Base-by-base conservation (phyloP, 2,888 invertebrate genomes). In the Parthenolecanium corni region DNA sequence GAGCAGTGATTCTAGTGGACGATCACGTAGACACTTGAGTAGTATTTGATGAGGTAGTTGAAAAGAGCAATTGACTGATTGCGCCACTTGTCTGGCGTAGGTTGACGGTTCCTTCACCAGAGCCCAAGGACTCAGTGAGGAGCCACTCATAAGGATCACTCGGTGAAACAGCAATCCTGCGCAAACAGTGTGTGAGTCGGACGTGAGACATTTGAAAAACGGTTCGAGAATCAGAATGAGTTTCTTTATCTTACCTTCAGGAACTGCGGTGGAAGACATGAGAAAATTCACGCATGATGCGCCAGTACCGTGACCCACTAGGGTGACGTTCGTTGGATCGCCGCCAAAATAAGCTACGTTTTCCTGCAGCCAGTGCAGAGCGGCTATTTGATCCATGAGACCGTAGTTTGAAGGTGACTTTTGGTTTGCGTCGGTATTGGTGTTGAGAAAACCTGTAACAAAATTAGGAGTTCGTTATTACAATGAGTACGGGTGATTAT, bases 301-400 rank as follows among this genome's bases (percentile, higher is more conserved):
- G 6, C 97, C 97, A 12, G 92, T 90, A 3, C 94, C 95, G 71
- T 96, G 95, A 0, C 96, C 95, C 72, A 94, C 84, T 18, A 97
- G 78, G 1, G 96, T 96, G 64, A 97, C 92, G 71, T 90, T 88
- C 46, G 86, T 83, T 1, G 90, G 84, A 75, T 96, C 94, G 0
- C 96, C 97, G 11, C 93, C 94, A 73, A 97, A 97, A 61, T 86
- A 85, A 0, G 84, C 91, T 56, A 96, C 90, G 75, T 96, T 95
- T 74, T 92, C 92, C 72, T 92, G 89, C 66, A 96, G 83, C 95
- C 95, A 67, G 46, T 67, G 67, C 12, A 67, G 53, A 4, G 67
- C 67, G 2, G 67, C 67, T 20, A 94, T 89, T 76, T 93, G 91
- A 76, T 95, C 97, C 86, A 95, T 90, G 63, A 97, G 82, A 16